phyloP scores from a whole-genome alignment of 2,797 vertebrate genomes.

The Melanogrammus aeglefinus region DNA sequence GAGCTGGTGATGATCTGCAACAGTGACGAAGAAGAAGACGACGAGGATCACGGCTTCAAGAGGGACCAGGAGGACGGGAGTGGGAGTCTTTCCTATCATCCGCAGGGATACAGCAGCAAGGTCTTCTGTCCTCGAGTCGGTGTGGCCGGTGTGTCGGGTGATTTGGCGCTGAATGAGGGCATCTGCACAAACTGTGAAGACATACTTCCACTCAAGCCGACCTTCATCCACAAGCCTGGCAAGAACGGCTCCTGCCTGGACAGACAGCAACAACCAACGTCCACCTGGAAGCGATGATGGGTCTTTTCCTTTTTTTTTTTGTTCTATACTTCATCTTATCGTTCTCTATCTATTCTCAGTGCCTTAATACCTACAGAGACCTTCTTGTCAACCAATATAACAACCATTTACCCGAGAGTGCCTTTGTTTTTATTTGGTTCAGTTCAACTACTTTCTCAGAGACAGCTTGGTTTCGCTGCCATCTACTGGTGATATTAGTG shows the following conservation, averaged over 20 bases:
- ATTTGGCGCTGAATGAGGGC: slow-evolving; percentile 46
- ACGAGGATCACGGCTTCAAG: background rate
- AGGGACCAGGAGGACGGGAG: slow-evolving; percentile 38
- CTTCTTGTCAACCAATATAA: background rate
- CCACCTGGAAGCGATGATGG: slow-evolving; percentile 57
- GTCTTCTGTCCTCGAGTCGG: slow-evolving; percentile 75
- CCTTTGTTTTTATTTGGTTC: background rate
- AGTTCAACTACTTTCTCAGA: background rate
- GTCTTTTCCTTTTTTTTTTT: slow-evolving; percentile 45
- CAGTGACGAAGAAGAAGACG: slow-evolving; percentile 62
- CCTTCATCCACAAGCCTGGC: slow-evolving; percentile 61
- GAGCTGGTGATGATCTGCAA: slow-evolving; percentile 86
- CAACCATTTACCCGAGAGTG: background rate
- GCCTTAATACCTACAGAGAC: background rate
- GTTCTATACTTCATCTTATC: background rate
- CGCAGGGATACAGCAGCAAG: slow-evolving; percentile 77
- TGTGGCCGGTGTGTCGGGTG: slow-evolving; percentile 55
- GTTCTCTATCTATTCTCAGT: background rate
- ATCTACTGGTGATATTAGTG: background rate
- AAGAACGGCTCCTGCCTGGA: slow-evolving; percentile 42
- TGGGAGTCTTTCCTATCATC: slow-evolving; percentile 75
- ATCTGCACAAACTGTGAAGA: slow-evolving; percentile 71
- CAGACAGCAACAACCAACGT: slow-evolving; percentile 76
- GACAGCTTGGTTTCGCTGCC: background rate
- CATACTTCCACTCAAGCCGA: slow-evolving; percentile 74